Base-by-base conservation (phyloP, 2,888 invertebrate genomes). In the Sesia bembeciformis region DNA sequence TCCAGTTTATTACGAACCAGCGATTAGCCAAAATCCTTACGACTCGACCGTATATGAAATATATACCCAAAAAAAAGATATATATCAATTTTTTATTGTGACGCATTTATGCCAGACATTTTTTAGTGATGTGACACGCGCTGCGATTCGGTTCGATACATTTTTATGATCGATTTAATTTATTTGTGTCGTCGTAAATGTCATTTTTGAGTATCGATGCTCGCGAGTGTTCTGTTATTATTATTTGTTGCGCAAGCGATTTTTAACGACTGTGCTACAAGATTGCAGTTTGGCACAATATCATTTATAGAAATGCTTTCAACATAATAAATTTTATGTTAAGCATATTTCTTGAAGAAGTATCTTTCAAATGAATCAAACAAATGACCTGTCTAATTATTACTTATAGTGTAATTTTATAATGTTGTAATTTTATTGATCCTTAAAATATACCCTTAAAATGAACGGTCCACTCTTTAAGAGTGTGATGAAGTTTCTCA, bases 131-230 rank as follows among this genome's bases (percentile, higher is more conserved):
- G 81, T 65, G 81, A 75, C 82, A 84, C 84, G 79, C 78, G 58
- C 57, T 72, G 72, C 80, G 79, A 81, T 81, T 76, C 75, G 72
- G 72, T 72, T 74, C 84, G 76, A 78, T 78, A 71, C 71, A 71
- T 52, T 81, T 86, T 88, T 86, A 88, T 73, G 80, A 73, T 77
- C 77, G 70, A 66, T 79, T 82, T 85, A 85, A 88, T 87, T 86
- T 86, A 88, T 88, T 76, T 73, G 74, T 74, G 72, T 73, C 72
- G 65, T 84, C 87, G 79, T 88, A 88, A 88, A 88, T 64, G 87
- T 88, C 88, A 74, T 55, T 64, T 63, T 65, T 58, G 66, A 72
- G 74, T 70, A 74, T 75, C 74, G 73, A 72, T 68, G 74, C 75
- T 68, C 66, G 68, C 65, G 39, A 64, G 63, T 66, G 67, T 70